Evolutionary conservation across 2,113 vertebrate genomes (phyloP).

Genomic region (Laterallus jamaicensis): DNA sequence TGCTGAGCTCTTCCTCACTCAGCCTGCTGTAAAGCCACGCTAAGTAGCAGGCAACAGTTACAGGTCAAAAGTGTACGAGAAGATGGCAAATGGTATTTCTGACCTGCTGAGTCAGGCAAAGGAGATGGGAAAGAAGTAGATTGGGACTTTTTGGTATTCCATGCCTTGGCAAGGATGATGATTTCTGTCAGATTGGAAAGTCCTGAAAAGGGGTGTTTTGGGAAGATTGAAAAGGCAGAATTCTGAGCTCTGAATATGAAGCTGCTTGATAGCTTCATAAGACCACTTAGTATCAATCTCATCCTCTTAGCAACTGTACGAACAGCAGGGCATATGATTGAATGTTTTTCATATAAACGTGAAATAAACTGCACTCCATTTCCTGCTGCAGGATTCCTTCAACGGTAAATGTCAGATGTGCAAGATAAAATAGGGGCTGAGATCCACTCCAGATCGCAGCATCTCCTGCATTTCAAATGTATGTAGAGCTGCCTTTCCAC

Average conservation of each 20-base stretch:
- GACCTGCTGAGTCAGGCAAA: not conserved
- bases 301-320: constrained; percentile 34
- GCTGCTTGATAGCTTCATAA: constrained; percentile 11
- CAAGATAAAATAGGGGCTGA: constrained; percentile 23
- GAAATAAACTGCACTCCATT: constrained; percentile 30
- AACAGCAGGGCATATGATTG: constrained; percentile 35
- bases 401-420: constrained; percentile 26
- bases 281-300: constrained; percentile 47
- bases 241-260: constrained; percentile 25
- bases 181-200: constrained; percentile 1
- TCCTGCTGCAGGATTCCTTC: constrained; percentile 10
- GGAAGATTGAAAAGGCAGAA: constrained; percentile 22
- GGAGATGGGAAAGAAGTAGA: not conserved
- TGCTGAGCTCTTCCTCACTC: not conserved
- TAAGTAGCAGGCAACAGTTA: not conserved
- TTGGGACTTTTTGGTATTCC: not conserved
- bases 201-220: not conserved
- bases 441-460: not conserved
- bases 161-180: not conserved
- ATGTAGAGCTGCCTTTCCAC: not conserved
- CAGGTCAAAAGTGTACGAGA: not conserved
- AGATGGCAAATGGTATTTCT: not conserved
- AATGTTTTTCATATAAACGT: constrained; percentile 37
- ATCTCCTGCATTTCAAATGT: not conserved
- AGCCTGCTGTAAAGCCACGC: not conserved